phyloP scores from a whole-genome alignment of 2,888 invertebrate species.

The Gari tellinella region DNA sequence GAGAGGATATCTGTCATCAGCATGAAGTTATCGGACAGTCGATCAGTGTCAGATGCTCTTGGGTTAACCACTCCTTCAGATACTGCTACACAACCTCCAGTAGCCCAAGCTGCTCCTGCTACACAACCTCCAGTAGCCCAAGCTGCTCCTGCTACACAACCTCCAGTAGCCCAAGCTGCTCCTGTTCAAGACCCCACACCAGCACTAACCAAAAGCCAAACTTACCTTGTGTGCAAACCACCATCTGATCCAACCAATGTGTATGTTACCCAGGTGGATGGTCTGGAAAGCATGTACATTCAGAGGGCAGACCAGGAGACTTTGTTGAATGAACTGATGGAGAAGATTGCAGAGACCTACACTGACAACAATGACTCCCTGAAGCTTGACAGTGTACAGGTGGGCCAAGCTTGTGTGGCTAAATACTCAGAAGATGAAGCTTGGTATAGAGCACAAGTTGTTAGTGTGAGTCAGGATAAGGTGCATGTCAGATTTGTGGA shows the following conservation, averaged over 20 bases:
- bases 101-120: background rate
- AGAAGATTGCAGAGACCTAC: constrained; percentile 38
- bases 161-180: background rate
- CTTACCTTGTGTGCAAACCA: background rate
- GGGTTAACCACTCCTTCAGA: constrained; percentile 32
- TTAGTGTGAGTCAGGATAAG: constrained; percentile 28
- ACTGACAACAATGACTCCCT: constrained; percentile 10
- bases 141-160: background rate
- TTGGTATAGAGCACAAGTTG: constrained; percentile 77
- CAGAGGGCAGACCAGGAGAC: constrained; percentile 60
- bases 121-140: background rate
- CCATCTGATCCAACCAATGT: constrained; percentile 38
- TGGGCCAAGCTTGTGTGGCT: constrained; percentile 68
- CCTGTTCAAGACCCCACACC: too few relatives aligned
- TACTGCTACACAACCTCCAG: background rate
- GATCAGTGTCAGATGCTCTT: constrained; percentile 38
- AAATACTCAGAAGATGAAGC: constrained; percentile 72
- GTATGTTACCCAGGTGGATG: constrained; percentile 69
- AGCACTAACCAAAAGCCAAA: background rate
- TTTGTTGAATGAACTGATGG: constrained; percentile 56
- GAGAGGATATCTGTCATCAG: constrained; percentile 35
- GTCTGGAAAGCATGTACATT: constrained; percentile 72
- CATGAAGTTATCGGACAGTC: constrained; percentile 37
- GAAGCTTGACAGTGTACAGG: constrained; percentile 12
- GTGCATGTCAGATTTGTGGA: constrained; percentile 78